phyloP scores from a whole-genome alignment of 2,113 vertebrate species.

The Taurulus bubalis region DNA sequence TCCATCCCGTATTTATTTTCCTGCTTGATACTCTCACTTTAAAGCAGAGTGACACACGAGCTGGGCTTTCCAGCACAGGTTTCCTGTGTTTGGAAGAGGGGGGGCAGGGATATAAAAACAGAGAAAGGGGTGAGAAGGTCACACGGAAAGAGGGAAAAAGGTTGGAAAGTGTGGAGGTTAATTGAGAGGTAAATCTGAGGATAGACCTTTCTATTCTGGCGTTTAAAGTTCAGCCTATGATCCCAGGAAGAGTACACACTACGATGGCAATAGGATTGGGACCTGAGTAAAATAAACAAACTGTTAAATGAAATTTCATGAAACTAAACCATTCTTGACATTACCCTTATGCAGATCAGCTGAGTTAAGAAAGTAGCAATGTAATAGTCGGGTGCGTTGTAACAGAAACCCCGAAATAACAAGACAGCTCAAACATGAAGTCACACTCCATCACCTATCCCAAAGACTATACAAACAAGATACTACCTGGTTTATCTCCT shows the following conservation, averaged over 20 bases:
- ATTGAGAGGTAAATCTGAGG: conserved; percentile 55
- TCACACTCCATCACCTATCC: conserved; percentile 64
- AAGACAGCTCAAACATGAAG: conserved; percentile 54
- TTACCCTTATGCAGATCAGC: background rate
- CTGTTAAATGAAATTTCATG: conserved; percentile 28
- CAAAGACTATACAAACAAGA: conserved; percentile 74
- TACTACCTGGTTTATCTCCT: conserved; percentile 63
- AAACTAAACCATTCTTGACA: conserved; percentile 20
- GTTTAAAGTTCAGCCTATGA: conserved; percentile 33
- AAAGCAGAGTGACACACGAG: conserved; percentile 71
- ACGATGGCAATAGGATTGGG: conserved; percentile 2
- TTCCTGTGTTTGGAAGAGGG: conserved; percentile 74
- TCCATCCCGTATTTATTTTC: conserved; percentile 72
- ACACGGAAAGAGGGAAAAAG: conserved; percentile 48
- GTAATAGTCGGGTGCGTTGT: conserved; percentile 34
- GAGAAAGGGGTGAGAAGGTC: conserved; percentile 62
- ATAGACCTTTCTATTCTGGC: conserved; percentile 37
- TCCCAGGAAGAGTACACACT: conserved; percentile 10
- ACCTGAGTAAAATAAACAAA: conserved; percentile 34
- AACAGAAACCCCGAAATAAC: conserved; percentile 67
- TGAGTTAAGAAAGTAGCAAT: conserved; percentile 25
- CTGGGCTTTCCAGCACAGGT: conserved; percentile 67
- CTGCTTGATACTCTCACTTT: conserved; percentile 72
- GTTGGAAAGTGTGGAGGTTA: conserved; percentile 63
- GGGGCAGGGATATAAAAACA: conserved; percentile 69